These are phyloP conservation scores for Cephus rjabovi DNA, from an alignment of 2,888 invertebrate genomes.

Conservation along the genomic window DNA sequence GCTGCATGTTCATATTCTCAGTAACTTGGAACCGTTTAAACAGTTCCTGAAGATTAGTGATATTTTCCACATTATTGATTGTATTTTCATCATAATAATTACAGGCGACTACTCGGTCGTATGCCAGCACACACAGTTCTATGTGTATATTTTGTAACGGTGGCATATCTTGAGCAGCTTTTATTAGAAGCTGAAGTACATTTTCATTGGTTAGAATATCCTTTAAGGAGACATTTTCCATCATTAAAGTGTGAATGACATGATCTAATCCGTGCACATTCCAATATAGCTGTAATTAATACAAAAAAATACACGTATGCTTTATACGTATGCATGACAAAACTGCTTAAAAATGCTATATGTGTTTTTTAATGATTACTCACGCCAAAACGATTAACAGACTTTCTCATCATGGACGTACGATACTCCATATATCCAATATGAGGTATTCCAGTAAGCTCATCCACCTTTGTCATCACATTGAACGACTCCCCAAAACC, in stretches of 20 bases:
- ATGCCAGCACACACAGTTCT: conserved; percentile 36
- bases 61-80: not conserved
- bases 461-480: conserved; percentile 50
- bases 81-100: conserved; percentile 30
- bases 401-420: conserved; percentile 37
- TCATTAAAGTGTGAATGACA: conserved; percentile 17
- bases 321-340: too few species aligned
- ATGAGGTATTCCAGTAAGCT: conserved; percentile 55
- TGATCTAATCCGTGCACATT: conserved; percentile 33
- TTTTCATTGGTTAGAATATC: conserved; percentile 28
- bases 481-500: conserved; percentile 63
- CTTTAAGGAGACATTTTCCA: not conserved
- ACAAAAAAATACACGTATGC: not conserved
- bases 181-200: conserved; percentile 33
- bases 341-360: too few species aligned
- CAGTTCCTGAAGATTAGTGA: too few species aligned
- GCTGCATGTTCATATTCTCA: conserved; percentile 18
- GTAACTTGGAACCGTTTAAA: not conserved
- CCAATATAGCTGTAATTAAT: conserved; percentile 38
- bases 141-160: conserved; percentile 31
- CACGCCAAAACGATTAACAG: conserved; percentile 24
- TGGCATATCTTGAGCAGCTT: conserved; percentile 31
- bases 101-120: conserved; percentile 33
- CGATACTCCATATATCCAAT: conserved; percentile 47
- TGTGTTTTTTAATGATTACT: conserved; percentile 5